A percentile compares a stretch with the other conserved stretches of the same genome.
These are phyloP conservation scores for Megalonaias nervosa DNA, from an alignment of 1,140 invertebrate species.

Conservation along the genomic window DNA sequence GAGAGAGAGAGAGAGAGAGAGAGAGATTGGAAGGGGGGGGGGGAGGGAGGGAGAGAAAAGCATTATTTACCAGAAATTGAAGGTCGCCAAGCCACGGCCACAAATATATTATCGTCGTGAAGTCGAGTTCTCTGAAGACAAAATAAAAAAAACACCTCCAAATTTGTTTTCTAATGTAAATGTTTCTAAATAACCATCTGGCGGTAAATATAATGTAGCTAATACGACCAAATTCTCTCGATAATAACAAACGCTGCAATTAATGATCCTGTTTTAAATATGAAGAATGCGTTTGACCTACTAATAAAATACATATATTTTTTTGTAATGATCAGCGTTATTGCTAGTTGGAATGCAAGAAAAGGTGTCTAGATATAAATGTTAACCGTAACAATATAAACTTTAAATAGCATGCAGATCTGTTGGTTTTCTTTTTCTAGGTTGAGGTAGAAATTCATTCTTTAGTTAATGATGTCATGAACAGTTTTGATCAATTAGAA, in stretches of 20 bases:
- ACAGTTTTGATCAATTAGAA: no score
- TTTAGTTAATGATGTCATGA: no score
- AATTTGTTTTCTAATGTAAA: neutral
- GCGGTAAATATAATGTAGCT: neutral
- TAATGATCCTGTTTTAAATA: neutral
- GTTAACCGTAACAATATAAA: no score
- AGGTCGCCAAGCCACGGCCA: constrained; percentile 52
- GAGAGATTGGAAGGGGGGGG: no score
- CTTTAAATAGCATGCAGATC: no score
- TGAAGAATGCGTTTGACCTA: neutral
- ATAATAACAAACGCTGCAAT: neutral
- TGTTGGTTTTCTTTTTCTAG: no score
- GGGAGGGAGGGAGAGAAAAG: no score
- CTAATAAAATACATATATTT: neutral
- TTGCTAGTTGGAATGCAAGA: no score
- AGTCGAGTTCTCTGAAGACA: constrained; percentile 6
- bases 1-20: no score
- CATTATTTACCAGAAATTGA: constrained; percentile 43
- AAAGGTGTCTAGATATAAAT: no score
- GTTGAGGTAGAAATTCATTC: no score
- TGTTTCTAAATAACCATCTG: neutral
- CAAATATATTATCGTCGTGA: constrained; percentile 41
- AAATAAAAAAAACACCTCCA: constrained; percentile 1
- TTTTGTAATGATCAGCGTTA: no score
- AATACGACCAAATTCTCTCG: neutral